Conservation (phyloP, 2,797 vertebrate species). For the Anguilla megastoma region DNA sequence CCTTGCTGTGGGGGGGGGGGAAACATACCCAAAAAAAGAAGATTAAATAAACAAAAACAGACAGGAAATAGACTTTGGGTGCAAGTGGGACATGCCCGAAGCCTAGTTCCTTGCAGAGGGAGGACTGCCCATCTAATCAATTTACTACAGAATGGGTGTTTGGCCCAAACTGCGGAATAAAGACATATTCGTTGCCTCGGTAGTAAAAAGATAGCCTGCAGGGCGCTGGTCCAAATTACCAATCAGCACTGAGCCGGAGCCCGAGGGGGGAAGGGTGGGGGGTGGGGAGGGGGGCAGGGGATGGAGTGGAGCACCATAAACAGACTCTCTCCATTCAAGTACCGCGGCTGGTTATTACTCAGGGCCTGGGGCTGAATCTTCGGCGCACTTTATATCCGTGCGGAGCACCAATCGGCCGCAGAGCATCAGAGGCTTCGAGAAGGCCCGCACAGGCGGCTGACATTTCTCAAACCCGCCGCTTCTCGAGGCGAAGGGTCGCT, state of each 20-base stretch:
- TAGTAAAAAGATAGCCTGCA: constrained; percentile 47
- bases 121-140: constrained; percentile 45
- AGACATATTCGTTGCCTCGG: constrained; percentile 50
- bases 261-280: background rate
- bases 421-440: background rate
- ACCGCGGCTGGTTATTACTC: constrained; percentile 1
- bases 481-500: background rate
- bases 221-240: constrained; percentile 42
- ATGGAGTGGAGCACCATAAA: background rate
- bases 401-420: background rate
- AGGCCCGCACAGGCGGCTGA: background rate
- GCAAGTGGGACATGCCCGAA: background rate
- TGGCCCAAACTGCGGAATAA: constrained; percentile 30
- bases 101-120: background rate
- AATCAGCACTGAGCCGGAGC: background rate
- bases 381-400: background rate
- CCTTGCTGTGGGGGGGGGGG: background rate
- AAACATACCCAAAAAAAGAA: background rate
- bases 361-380: background rate
- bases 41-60: constrained; percentile 8
- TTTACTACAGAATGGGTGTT: constrained; percentile 58
- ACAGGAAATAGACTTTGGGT: constrained; percentile 19
- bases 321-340: background rate
- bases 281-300: no score
- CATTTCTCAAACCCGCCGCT: background rate